Evolutionary conservation across 2,113 vertebrate genomes (phyloP), one percentile per base, ranked within the genome.

Genomic region (Trematomus loennbergii): DNA sequence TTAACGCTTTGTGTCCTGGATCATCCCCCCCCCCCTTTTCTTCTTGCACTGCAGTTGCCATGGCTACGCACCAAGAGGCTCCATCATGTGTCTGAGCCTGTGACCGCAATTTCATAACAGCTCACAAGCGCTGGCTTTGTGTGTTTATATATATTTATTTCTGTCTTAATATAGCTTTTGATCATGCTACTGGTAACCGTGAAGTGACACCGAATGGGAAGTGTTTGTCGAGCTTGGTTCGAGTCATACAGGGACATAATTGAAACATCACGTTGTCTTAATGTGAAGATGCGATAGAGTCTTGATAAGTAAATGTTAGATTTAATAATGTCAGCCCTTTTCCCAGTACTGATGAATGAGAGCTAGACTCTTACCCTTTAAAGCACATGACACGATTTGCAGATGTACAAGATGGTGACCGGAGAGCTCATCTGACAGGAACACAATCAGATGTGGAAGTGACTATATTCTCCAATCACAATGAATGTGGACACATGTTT

Each of bases 1-100:
- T 87, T 87, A 83, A 85, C 6, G 1, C 85, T 83, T 84, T 68
- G 50, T 48, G 58, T 75, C 74, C 74, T 29, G 58, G 50, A 85
- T 60, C 25, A n/a, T 33, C 54, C 20, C 53, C 57, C 60, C 49
- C 65, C 57, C 11, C 16, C n/a, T n/a, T 36, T 52, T 54, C 45
- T 20, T 63, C 69, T 75, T 40, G 59, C 64, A 61, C 71, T 84
- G 75, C 86, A 88, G 93, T 94, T 92, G 90, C 93, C 81, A 90
- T 91, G 87, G 89, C 74, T 91, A 93, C 91, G 1, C 79, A 90
- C 70, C 85, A 76, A 88, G 87, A 92, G 87, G 86, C 86, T 90
- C 87, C 65, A 84, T 89, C 88, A 85, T 91, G 90, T 89, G 86
- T 90, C 86, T 87, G 79, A 16, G 83, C 73, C 85, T 89, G 89